Conservation (phyloP, 2,797 vertebrate species). For the Lagorchestes hirsutus region DNA sequence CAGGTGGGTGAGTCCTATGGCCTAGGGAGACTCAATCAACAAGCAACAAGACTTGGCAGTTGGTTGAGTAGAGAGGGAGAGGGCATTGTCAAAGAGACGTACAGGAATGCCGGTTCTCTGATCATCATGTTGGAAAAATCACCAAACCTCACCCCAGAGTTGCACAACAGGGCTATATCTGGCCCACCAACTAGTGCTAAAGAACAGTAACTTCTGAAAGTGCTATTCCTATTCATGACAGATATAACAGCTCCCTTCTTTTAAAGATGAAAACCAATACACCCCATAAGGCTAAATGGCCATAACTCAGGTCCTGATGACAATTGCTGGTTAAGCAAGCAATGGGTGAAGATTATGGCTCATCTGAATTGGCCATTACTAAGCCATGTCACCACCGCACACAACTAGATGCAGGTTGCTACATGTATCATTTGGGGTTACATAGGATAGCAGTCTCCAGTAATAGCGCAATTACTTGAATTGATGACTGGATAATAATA, state of each 20-base stretch:
- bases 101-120: neutral
- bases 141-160: neutral
- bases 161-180: neutral
- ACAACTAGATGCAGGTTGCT: neutral
- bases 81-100: neutral
- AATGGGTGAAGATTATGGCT: neutral
- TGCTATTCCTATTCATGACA: neutral
- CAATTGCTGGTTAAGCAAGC: neutral
- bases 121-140: neutral
- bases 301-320: neutral
- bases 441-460: neutral
- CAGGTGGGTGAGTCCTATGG: neutral
- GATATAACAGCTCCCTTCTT: neutral
- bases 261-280: too few relatives aligned
- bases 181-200: neutral
- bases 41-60: neutral
- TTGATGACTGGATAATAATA: neutral
- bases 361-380: neutral
- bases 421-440: neutral
- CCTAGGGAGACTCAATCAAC: neutral
- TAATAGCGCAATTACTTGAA: neutral
- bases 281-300: neutral
- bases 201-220: neutral
- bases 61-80: neutral
- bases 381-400: neutral